Base-by-base conservation (phyloP, 1,140 invertebrate species). In the Notospermus geniculatus region DNA sequence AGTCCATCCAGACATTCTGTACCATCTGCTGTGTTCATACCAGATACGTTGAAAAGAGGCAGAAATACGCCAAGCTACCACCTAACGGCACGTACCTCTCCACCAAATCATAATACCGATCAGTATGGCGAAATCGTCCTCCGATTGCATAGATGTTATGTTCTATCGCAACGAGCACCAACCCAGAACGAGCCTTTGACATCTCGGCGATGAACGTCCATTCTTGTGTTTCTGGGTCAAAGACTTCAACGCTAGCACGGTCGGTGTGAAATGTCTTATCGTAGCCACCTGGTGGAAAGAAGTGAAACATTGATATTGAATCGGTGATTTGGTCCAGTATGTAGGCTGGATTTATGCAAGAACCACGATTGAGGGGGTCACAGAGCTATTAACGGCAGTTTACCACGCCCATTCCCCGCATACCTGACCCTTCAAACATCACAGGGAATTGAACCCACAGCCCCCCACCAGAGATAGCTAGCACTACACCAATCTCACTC, bases 181-280 rank as follows among this genome's bases (percentile, higher is more conserved):
- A 64, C 36, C 77, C 77, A 7, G 77, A 79, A 19, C 77, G 63
- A 5, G 74, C 74, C 59, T 79, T 79, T 54, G 76, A 77, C 78
- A 77, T 79, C 59, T 77, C 78, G 17, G 76, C 75, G 23, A 74
- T 74, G 67, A 78, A 77, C 22, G 71, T 71, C 77, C 77, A 79
- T 15, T 78, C 73, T 30, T 76, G 69, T 0, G 68, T 70, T 9
- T 70, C 67, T 0, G 75, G 75, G 56, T 78, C 77, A 50, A 68
- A 79, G 59, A 75, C 76, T 60, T 79, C 77, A 45, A 79, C 73
- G 59, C 77, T 79, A 23, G 77, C 77, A 15, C 77, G 60, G 58
- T 79, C 77, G 55, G 73, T 78, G 59, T 79, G 77, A 36, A 76
- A 58, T 7, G 65, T 71, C 53, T 76, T 74, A 54, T 79, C 77